phyloP scores from a whole-genome alignment of 2,888 invertebrate species.

The Bruchidius siliquastri region DNA sequence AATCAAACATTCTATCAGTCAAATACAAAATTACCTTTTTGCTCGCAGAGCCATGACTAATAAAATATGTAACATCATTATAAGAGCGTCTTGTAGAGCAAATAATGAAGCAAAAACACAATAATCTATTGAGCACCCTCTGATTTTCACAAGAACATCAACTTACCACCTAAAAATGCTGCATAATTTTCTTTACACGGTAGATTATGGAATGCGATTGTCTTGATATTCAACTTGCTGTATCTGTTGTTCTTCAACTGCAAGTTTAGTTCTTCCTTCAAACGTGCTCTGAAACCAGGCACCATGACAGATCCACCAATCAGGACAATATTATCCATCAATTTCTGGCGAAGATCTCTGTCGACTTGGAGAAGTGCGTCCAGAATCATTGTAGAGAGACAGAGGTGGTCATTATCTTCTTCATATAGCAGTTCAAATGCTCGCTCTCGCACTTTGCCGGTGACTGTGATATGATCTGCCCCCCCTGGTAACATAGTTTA shows the following conservation, averaged over 20 bases:
- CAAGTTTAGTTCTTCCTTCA: slow-evolving; percentile 70
- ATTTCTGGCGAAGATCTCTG: slow-evolving; percentile 69
- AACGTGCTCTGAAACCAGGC: slow-evolving; percentile 76
- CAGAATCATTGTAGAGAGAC: slow-evolving; percentile 79
- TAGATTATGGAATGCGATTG: slow-evolving; percentile 75
- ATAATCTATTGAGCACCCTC: no score
- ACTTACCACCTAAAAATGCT: slow-evolving; percentile 78
- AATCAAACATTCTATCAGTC: no score
- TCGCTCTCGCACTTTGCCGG: slow-evolving; percentile 71
- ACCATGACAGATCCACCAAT: slow-evolving; percentile 83
- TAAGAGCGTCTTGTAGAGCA: no score
- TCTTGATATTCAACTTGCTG: slow-evolving; percentile 56
- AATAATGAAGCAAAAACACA: no score
- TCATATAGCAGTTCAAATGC: slow-evolving; percentile 83
- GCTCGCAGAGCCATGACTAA: no score
- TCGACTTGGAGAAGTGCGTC: slow-evolving; percentile 80
- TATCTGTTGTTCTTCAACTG: slow-evolving; percentile 62
- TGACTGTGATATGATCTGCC: slow-evolving; percentile 58
- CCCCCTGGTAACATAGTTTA: no score
- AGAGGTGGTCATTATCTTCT: slow-evolving; percentile 75
- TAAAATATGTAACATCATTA: no score
- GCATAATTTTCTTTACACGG: slow-evolving; percentile 78
- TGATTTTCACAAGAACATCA: no score
- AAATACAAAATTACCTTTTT: no score
- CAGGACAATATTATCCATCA: slow-evolving; percentile 81